phyloP scores from a whole-genome alignment of 2,888 invertebrate species.

The Pammene fasciana region DNA sequence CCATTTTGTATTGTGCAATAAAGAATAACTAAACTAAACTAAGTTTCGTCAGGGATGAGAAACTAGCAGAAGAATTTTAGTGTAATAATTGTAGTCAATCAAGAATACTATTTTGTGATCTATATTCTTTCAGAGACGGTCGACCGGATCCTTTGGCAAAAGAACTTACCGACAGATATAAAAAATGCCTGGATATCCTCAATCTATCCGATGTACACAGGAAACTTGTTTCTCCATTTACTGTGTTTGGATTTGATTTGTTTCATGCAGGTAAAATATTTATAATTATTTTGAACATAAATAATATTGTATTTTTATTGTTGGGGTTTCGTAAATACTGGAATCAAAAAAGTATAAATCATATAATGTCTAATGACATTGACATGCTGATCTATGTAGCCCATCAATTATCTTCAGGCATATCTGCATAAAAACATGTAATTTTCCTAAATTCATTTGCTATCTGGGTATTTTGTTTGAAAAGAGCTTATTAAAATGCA shows the following conservation, averaged over 20 bases:
- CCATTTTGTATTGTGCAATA: no score
- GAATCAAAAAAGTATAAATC: neutral
- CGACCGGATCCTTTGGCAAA: conserved; percentile 81
- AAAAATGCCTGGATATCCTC: conserved; percentile 84
- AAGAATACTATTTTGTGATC: conserved; percentile 29
- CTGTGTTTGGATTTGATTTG: conserved; percentile 88
- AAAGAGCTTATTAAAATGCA: no score
- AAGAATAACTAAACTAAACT: no score
- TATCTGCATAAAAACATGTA: no score
- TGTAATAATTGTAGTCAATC: neutral
- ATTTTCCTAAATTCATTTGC: no score
- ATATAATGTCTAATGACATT: no score
- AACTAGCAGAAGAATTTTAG: neutral
- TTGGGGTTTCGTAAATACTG: no score
- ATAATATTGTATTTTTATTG: no score
- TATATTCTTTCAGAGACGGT: conserved; percentile 80
- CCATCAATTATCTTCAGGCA: no score
- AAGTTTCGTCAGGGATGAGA: no score
- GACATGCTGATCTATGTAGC: no score
- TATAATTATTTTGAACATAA: conserved; percentile 2
- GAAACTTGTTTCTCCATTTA: conserved; percentile 85
- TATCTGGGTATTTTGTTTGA: no score
- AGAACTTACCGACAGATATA: conserved; percentile 75
- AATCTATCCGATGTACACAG: conserved; percentile 77
- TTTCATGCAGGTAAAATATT: conserved; percentile 85